Base-by-base conservation (phyloP, 2,888 invertebrate species). In the Cremastinae sp. region DNA sequence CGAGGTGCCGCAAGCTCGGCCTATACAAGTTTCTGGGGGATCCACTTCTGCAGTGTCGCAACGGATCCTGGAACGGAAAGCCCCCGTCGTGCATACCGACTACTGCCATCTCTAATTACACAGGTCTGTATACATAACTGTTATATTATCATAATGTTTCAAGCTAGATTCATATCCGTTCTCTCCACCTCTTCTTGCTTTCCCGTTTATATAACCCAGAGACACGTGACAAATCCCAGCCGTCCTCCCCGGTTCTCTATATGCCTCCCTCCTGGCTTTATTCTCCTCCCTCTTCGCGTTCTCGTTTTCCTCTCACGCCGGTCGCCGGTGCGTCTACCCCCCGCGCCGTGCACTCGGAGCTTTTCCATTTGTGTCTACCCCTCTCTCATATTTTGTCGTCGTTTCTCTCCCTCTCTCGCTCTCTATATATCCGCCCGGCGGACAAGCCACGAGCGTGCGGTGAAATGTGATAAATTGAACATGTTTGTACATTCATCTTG, bases 31-130 rank as follows among this genome's bases (percentile, higher is more conserved):
- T 96, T 82, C 92, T 94, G 75, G 97, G 97, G 20, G 95, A 95
- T 62, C 92, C 94, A n/a, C 90, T 92, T 64, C 91, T 96, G 41
- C 92, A 93, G 36, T 97, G 97, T 87, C 94, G 94, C 81, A 96
- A 97, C 85, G 96, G 96, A 1, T 92, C 92, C 62, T 97, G 97
- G 96, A 93, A 92, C 20, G 93, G 94, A 0, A 93, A 93, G 79
- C 91, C 95, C 86, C 96, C 97, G 0, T 94, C 94, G 76, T 97
- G 97, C 87, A 94, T 95, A 36, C 95, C 96, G n/a, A 97, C 97
- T 28, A 96, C 96, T 0, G 91, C 95, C 43, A 91, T 97, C 80
- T 96, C 96, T 45, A 97, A 96, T 90, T 96, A 95, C 89, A 96
- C 96, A 84, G 94, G 95, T 95, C 74, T 84, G 85, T 83, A 81